These are phyloP conservation scores for Darevskia mixta DNA, from an alignment of 2,797 vertebrate species.

Conservation along the genomic window DNA sequence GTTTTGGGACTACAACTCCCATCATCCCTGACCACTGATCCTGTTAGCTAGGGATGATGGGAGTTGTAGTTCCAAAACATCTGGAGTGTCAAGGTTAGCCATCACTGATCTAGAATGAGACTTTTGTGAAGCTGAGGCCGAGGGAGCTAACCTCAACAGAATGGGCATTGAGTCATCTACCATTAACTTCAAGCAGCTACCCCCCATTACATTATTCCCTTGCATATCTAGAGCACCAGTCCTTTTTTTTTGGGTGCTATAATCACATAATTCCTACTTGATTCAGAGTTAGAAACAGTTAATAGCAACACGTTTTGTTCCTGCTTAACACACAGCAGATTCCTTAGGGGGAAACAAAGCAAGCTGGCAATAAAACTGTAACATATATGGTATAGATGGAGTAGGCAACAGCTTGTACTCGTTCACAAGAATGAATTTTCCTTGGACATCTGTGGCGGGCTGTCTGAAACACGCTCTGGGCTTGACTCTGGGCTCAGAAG, in stretches of 20 bases:
- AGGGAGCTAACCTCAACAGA: too few relatives aligned
- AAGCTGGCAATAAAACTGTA: slow-evolving; percentile 17
- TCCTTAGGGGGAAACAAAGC: slow-evolving; percentile 62
- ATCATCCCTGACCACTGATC: too few relatives aligned
- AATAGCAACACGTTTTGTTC: not conserved
- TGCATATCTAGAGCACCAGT: not conserved
- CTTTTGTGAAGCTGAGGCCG: not conserved
- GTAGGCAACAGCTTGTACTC: slow-evolving; percentile 41
- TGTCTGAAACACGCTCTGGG: slow-evolving; percentile 34
- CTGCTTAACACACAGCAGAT: not conserved
- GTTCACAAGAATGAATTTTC: slow-evolving; percentile 20
- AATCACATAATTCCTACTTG: not conserved
- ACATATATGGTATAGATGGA: not conserved
- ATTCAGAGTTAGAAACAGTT: not conserved
- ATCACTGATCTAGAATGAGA: not conserved
- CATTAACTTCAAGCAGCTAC: not conserved
- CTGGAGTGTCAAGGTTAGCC: too few relatives aligned
- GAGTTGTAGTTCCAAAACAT: too few relatives aligned
- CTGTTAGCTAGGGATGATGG: too few relatives aligned
- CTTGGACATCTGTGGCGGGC: not conserved
- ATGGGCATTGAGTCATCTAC: not conserved
- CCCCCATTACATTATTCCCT: not conserved
- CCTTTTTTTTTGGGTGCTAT: too few relatives aligned
- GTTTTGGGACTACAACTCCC: too few relatives aligned
- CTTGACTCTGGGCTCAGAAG: slow-evolving; percentile 22